Base-by-base conservation (phyloP, 1,140 invertebrate genomes). In the Tetramorium alpestre region DNA sequence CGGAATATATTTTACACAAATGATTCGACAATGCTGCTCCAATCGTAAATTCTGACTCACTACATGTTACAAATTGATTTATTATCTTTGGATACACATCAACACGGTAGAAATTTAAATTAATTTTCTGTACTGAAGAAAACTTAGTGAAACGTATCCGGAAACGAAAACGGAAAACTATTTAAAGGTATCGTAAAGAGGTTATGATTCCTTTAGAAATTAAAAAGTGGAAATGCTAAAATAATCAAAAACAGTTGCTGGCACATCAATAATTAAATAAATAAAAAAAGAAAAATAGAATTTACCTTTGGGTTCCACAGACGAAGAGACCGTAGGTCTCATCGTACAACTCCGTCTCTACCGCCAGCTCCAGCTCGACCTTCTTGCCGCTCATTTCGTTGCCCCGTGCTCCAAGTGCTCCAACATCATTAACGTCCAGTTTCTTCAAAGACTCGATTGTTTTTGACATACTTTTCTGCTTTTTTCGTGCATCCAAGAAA, bases 1-100 rank as follows among this genome's bases (percentile, higher is more conserved):
- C 89, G 41, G 94, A 92, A 88, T 96, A 96, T 82, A 96, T 92
- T n/a, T 93, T 28, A 78, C 94, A 95, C 2, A 92, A 89, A 62
- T 93, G 86, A 90, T 94, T 92, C 0, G 95, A 95, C 4, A 94
- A 77, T 16, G 93, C 93, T 2, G 93, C 89, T 65, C 89, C 94
- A 49, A 96, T 89, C 54, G 91, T 92, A 77, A 94, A 95, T 73
- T 94, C 94, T 75, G 91, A 87, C 84, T 95, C 93, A 62, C 94
- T 95, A 28, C 58, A 85, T 38, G 33, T 22, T 73, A 69, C 73
- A 86, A 33, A 33, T 33, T 33, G 33, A 33, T 33, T 33, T 33
- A 33, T 33, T 33, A 33, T 33, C 33, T 33, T 33, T 33, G 33
- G 33, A 33, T 4, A 4, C 0, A 33, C 33, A 33, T 33, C 33